Conservation (phyloP, 2,113 vertebrate genomes). For the Phaethon lepturus region DNA sequence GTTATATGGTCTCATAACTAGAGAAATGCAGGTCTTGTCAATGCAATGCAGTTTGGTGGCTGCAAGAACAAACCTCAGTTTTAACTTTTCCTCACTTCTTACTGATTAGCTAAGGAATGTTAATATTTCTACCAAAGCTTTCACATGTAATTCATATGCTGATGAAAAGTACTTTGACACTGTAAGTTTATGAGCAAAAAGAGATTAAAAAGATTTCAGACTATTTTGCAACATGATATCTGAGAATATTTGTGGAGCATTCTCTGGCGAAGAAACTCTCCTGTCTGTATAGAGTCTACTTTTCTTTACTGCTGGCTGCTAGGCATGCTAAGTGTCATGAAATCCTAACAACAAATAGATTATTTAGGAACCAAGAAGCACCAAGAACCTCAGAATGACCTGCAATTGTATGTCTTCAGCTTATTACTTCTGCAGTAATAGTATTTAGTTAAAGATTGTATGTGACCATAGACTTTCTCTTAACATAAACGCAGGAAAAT, state of each 20-base stretch:
- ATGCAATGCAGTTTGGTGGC: background rate
- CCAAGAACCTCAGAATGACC: background rate
- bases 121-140: background rate
- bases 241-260: background rate
- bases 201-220: background rate
- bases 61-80: background rate
- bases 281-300: background rate
- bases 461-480: background rate
- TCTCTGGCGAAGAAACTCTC: background rate
- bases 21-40: background rate
- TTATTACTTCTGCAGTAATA: background rate
- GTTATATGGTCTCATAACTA: background rate
- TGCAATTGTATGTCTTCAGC: background rate
- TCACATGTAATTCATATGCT: background rate
- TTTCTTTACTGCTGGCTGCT: background rate
- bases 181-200: background rate
- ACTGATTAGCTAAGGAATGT: background rate
- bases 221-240: background rate
- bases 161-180: background rate
- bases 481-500: background rate
- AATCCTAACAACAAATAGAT: background rate
- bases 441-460: background rate
- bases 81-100: background rate
- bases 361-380: background rate
- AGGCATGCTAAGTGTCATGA: rapidly evolving